These are phyloP conservation scores for Corythaixoides concolor DNA, from an alignment of 2,113 vertebrate species.

Conservation along the genomic window DNA sequence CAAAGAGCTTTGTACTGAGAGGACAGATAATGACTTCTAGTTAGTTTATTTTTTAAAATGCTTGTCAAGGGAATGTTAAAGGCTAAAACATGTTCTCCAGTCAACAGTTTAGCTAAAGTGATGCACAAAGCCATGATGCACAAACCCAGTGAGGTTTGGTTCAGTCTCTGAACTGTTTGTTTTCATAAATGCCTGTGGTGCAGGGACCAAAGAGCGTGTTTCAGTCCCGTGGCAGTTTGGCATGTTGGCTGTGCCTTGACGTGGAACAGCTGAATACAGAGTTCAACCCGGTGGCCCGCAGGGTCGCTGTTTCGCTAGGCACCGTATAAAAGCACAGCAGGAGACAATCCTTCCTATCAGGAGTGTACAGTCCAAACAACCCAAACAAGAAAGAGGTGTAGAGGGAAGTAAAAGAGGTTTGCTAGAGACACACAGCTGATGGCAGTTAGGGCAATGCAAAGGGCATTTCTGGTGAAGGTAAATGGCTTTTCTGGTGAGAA, in stretches of 20 bases:
- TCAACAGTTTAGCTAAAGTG: neutral
- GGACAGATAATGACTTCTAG: neutral
- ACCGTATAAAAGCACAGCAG: neutral
- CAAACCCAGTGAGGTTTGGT: neutral
- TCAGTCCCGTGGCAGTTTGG: neutral
- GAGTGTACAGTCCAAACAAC: neutral
- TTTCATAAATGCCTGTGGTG: neutral
- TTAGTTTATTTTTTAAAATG: neutral
- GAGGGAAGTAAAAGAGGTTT: neutral
- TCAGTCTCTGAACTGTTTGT: neutral
- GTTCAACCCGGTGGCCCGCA: neutral
- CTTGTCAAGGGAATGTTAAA: neutral
- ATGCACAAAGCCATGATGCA: neutral
- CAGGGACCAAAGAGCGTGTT: neutral
- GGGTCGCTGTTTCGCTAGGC: neutral
- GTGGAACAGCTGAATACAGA: neutral
- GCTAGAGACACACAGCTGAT: neutral
- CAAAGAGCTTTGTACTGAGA: neutral
- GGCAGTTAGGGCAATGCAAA: neutral
- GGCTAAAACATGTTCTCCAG: neutral
- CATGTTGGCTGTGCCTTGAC: neutral
- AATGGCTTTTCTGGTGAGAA: neutral
- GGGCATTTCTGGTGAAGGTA: neutral
- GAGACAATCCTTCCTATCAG: neutral
- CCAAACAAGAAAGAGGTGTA: neutral